Percentiles rank a stretch among this genome's conserved stretches.
phyloP scores from a whole-genome alignment of 2,797 vertebrate species.

The Phalloptychus januarius region DNA sequence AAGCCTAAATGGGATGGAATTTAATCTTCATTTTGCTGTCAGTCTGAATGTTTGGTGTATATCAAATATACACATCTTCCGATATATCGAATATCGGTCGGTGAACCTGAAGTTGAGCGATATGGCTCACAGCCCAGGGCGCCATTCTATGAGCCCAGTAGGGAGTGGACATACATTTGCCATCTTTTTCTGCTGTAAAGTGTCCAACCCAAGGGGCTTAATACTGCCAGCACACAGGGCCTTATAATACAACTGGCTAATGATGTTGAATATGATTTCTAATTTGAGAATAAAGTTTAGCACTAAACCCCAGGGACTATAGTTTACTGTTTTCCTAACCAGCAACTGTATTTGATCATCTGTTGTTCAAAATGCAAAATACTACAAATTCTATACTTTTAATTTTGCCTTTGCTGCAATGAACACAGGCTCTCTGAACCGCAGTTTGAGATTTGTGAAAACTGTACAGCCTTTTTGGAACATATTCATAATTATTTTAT shows the following conservation, averaged over 20 bases:
- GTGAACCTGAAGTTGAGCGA: not conserved
- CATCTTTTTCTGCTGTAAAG: not conserved
- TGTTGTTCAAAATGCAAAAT: not conserved
- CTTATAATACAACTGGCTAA: not conserved
- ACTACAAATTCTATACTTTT: not conserved
- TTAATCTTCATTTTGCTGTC: not conserved
- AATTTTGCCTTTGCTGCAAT: not conserved
- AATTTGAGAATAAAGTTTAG: not conserved
- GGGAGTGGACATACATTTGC: not conserved
- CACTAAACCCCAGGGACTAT: not conserved
- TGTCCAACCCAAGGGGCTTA: not conserved
- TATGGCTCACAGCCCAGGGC: not conserved
- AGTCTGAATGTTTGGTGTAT: not conserved
- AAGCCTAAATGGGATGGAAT: not conserved
- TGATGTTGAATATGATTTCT: not conserved
- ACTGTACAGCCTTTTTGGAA: not conserved
- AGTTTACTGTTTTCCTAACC: not conserved
- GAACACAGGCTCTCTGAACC: not conserved
- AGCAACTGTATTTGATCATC: not conserved
- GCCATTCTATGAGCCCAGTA: not conserved
- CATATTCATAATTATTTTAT: not conserved
- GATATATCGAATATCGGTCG: not conserved
- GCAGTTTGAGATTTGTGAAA: not conserved
- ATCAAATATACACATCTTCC: too few species aligned
- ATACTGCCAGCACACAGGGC: not conserved